Percentiles rank a stretch among this genome's conserved stretches.
These are phyloP conservation scores for Scaptomyza reducta DNA, from an alignment of 2,888 invertebrate genomes.

Conservation along the genomic window DNA sequence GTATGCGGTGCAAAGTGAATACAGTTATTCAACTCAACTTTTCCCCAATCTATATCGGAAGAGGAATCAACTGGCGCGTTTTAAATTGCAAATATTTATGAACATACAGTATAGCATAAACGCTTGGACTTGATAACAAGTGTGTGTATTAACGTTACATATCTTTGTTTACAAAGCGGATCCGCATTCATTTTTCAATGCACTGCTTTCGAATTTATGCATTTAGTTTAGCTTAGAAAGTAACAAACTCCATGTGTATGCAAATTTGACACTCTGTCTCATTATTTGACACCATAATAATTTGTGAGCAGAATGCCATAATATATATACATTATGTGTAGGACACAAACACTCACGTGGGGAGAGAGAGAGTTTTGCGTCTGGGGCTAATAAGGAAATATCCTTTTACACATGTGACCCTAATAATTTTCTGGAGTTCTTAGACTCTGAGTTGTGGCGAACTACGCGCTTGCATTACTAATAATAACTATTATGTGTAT, in stretches of 20 bases:
- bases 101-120: not conserved
- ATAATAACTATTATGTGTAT: conserved; percentile 68
- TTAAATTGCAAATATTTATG: conserved; percentile 58
- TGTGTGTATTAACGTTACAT: conserved; percentile 1
- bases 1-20: conserved; percentile 32
- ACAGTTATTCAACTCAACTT: conserved; percentile 42
- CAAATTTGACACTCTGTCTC: conserved; percentile 79
- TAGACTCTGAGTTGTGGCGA: conserved; percentile 58
- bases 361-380: conserved; percentile 14
- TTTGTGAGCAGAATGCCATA: conserved; percentile 49
- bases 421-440: conserved; percentile 75
- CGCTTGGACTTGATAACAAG: not conserved
- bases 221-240: conserved; percentile 60
- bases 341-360: conserved; percentile 1
- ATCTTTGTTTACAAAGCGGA: conserved; percentile 35
- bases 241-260: conserved; percentile 69
- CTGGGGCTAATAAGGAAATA: conserved; percentile 78
- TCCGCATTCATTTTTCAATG: conserved; percentile 38
- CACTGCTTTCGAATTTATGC: conserved; percentile 67
- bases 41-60: not conserved
- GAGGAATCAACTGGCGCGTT: conserved; percentile 39
- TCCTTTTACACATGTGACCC: conserved; percentile 80
- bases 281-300: conserved; percentile 78
- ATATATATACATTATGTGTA: conserved; percentile 16
- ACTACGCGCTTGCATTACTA: conserved; percentile 73